Conservation (phyloP, 2,797 vertebrate species). For the Urosaurus nigricauda region DNA sequence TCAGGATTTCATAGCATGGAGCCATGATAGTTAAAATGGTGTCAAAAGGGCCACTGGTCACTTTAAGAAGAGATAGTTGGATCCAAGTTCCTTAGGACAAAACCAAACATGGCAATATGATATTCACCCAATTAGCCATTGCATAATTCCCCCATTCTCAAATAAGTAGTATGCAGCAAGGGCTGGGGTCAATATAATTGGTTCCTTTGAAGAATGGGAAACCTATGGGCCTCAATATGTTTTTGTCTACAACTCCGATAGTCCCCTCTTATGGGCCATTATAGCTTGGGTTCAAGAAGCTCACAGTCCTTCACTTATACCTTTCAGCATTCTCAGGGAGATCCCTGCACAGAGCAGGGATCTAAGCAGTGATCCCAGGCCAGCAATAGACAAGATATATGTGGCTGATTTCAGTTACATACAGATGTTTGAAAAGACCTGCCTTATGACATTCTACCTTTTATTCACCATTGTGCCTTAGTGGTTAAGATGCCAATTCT, state of each 20-base stretch:
- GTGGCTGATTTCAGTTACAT: too few species aligned
- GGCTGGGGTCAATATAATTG: neutral
- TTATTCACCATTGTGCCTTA: too few species aligned
- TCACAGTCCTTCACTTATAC: too few species aligned
- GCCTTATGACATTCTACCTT: neutral
- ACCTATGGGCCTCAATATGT: neutral
- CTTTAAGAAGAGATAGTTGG: neutral
- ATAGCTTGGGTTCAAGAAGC: neutral
- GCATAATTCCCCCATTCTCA: neutral
- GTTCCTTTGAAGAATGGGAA: neutral
- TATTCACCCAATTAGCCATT: neutral
- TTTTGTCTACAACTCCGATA: neutral
- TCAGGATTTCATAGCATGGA: too few species aligned
- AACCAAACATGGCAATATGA: neutral
- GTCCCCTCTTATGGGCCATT: neutral
- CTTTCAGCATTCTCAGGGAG: neutral
- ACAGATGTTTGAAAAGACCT: too few species aligned
- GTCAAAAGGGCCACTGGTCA: neutral
- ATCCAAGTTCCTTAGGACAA: neutral
- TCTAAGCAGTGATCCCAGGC: neutral
- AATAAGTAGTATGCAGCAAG: neutral
- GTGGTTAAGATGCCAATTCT: too few species aligned
- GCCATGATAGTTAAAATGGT: too few species aligned
- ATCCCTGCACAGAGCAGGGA: neutral
- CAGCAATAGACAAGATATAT: too few species aligned